These are phyloP conservation scores for Drosophila stalkeri DNA, from an alignment of 2,888 invertebrate species.

Conservation along the genomic window DNA sequence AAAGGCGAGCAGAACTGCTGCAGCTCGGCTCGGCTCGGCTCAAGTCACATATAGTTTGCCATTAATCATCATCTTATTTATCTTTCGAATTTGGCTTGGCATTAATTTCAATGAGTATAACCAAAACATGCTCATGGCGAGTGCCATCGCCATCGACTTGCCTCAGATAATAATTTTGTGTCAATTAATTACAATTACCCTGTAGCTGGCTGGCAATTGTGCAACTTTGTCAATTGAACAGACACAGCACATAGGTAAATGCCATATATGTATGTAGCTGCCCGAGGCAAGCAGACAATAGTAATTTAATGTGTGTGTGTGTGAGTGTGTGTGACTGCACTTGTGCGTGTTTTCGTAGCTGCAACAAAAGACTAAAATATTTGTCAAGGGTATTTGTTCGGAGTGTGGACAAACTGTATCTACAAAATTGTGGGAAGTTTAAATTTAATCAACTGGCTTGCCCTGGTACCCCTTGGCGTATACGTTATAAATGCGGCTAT, in stretches of 20 bases:
- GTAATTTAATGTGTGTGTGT: constrained; percentile 1
- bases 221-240: constrained; percentile 54
- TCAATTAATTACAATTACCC: constrained; percentile 70
- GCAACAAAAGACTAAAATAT: constrained; percentile 38
- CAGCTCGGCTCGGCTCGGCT: not conserved
- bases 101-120: constrained; percentile 44
- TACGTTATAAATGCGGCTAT: constrained; percentile 12
- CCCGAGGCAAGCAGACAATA: constrained; percentile 24
- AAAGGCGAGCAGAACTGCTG: not conserved
- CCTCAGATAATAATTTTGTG: constrained; percentile 55
- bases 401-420: constrained; percentile 24
- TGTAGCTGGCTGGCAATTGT: constrained; percentile 45
- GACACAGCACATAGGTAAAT: constrained; percentile 19
- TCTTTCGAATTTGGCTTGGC: constrained; percentile 25
- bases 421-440: constrained; percentile 27
- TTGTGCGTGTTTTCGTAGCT: constrained; percentile 23
- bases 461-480: constrained; percentile 19
- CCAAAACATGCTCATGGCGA: constrained; percentile 10
- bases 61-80: constrained; percentile 44
- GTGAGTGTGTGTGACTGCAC: constrained; percentile 8
- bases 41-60: not conserved
- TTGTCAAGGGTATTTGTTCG: constrained; percentile 45
- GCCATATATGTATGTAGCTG: constrained; percentile 10
- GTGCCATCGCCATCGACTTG: constrained; percentile 6
- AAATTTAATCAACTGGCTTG: constrained; percentile 45